Evolutionary conservation across 2,888 invertebrate genomes (phyloP).

Genomic region (Lydus trimaculatus): DNA sequence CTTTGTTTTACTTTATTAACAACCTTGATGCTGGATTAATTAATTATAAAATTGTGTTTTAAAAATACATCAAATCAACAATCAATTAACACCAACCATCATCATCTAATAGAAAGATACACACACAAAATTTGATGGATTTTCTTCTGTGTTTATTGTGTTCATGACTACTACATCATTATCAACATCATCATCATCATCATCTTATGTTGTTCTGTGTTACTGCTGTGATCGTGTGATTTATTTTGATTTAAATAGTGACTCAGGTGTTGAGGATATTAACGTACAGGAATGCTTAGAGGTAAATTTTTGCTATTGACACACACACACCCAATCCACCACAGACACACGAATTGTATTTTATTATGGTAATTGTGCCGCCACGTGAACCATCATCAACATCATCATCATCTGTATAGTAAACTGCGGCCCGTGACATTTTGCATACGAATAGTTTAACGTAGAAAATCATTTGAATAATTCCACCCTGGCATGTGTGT

Average conservation of each 20-base stretch:
- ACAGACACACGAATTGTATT: background rate
- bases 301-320: slow-evolving; percentile 42
- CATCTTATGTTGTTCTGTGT: slow-evolving; percentile 42
- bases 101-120: background rate
- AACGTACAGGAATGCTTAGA: slow-evolving; percentile 54
- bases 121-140: slow-evolving; percentile 35
- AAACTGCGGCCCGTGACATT: slow-evolving; percentile 13
- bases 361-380: slow-evolving; percentile 10
- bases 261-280: slow-evolving; percentile 54
- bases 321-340: background rate
- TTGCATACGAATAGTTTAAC: slow-evolving; percentile 14
- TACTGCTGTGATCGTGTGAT: slow-evolving; percentile 45
- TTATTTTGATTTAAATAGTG: slow-evolving; percentile 47
- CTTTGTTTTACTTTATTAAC: slow-evolving; percentile 1
- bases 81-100: background rate
- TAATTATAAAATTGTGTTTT: slow-evolving; percentile 32
- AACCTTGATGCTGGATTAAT: slow-evolving; percentile 2
- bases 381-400: slow-evolving; percentile 10
- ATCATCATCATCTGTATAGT: background rate
- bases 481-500: background rate
- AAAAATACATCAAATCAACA: slow-evolving; percentile 1
- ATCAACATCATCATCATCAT: background rate
- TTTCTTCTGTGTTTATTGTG: slow-evolving; percentile 46
- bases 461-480: slow-evolving; percentile 9
- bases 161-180: slow-evolving; percentile 35